Evolutionary conservation across 2,888 invertebrate genomes (phyloP), one percentile per base, ranked within the genome.

Genomic region (Listrodromus nycthemerus): DNA sequence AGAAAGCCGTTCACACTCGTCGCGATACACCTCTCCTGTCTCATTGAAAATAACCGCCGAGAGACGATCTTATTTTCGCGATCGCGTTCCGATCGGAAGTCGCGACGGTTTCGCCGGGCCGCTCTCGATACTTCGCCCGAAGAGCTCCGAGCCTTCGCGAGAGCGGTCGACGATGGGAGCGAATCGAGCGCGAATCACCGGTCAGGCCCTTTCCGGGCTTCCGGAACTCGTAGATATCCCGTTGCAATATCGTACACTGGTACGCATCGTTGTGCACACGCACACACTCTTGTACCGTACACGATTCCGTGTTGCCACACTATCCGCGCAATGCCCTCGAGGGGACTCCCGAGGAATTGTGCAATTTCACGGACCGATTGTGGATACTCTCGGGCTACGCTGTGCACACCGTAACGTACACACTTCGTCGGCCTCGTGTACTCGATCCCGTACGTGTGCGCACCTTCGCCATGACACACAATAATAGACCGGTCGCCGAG

Each of bases 351-450:
- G 66, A 80, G 67, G 58, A 66, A 86, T 86, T 86, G 82, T 75
- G 73, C 82, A 86, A 86, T 85, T 86, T 83, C 80, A 78, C 78
- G 52, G 80, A 52, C 67, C 81, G 71, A 84, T 79, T 85, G 78
- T 83, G 78, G 75, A 67, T 69, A 73, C 75, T 55, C 50, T 63
- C 50, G 24, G 55, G 27, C 69, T 74, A 41, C 41, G 30, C 70
- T 70, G 55, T 76, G 48, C 30, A 45, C 66, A 67, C 37, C 7
- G 16, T 61, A 58, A 73, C 27, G 10, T 19, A 37, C 70, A 66
- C 48, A 66, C 63, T 52, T 61, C n/a, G 24, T 16, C 21, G 48
- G 24, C 19, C 37, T 48, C 48, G 41, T 16, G 27, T 67, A 67
- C 37, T 19, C 45, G 24, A 33, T 37, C 21, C 10, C 10, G 24